A percentile compares a stretch with the other conserved stretches of the same genome.
Conservation (phyloP, 1,140 invertebrate genomes). For the Ruditapes philippinarum region DNA sequence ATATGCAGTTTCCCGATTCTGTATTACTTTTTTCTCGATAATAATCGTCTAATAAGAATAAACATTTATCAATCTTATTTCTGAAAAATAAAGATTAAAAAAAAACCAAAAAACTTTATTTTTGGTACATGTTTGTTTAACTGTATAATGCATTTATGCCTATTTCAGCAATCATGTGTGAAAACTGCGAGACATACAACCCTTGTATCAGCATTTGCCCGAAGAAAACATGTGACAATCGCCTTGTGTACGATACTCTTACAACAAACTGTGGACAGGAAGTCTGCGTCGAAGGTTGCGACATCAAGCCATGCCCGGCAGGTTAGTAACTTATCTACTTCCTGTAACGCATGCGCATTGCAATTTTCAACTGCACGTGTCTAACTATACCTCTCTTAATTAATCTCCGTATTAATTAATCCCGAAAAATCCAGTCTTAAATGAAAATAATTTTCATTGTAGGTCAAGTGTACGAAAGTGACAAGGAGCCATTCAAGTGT, state of each 20-base stretch:
- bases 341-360: background rate
- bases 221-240: slow-evolving; percentile 93
- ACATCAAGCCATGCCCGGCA: slow-evolving; percentile 90
- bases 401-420: too few relatives aligned
- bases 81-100: too few relatives aligned
- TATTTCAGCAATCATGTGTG: slow-evolving; percentile 93
- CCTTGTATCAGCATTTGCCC: slow-evolving; percentile 94
- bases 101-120: too few relatives aligned
- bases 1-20: too few relatives aligned
- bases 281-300: slow-evolving; percentile 88
- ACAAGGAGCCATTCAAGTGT: slow-evolving; percentile 90
- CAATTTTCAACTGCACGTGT: too few relatives aligned
- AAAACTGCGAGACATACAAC: slow-evolving; percentile 93
- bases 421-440: too few relatives aligned
- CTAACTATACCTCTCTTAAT: too few relatives aligned
- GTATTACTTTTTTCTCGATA: too few relatives aligned
- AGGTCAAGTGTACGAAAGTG: slow-evolving; percentile 92
- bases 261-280: slow-evolving; percentile 90
- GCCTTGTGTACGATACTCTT: slow-evolving; percentile 88
- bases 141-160: too few relatives aligned
- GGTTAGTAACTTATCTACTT: slow-evolving; percentile 63
- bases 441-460: slow-evolving; percentile 70
- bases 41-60: too few relatives aligned
- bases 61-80: too few relatives aligned
- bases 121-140: too few relatives aligned